Evolutionary conservation across 2,113 vertebrate species (phyloP).

Genomic region (Xiphias gladius): DNA sequence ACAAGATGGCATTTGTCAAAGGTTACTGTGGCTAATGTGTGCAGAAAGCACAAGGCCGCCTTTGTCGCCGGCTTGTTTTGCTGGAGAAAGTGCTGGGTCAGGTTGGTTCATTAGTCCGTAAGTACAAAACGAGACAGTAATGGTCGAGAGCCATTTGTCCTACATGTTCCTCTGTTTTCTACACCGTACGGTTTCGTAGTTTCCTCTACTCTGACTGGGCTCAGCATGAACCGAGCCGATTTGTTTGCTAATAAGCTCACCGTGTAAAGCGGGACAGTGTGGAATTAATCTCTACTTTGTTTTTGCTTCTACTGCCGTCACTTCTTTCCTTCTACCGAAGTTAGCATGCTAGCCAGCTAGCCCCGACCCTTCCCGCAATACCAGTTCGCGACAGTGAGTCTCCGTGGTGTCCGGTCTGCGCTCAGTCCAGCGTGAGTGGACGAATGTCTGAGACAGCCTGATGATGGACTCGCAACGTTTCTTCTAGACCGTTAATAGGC

Average conservation of each 20-base stretch:
- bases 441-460: too few species aligned
- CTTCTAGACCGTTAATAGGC: too few species aligned
- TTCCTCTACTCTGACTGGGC: neutral
- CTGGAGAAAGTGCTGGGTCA: slow-evolving; percentile 30
- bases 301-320: neutral
- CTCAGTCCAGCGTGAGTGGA: too few species aligned
- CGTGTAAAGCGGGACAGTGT: neutral
- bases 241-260: slow-evolving; percentile 14
- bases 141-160: slow-evolving; percentile 13
- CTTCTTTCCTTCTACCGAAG: too few species aligned
- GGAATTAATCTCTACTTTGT: neutral
- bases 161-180: slow-evolving; percentile 27
- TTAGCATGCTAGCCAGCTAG: too few species aligned
- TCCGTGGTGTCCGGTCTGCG: too few species aligned
- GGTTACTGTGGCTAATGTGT: slow-evolving; percentile 37
- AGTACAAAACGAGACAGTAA: neutral
- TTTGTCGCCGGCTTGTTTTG: slow-evolving; percentile 62
- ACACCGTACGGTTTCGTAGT: neutral
- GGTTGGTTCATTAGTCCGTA: slow-evolving; percentile 25
- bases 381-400: too few species aligned
- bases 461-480: too few species aligned
- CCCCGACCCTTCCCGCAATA: too few species aligned
- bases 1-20: slow-evolving; percentile 67
- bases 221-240: slow-evolving; percentile 9
- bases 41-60: slow-evolving; percentile 58